phyloP scores from a whole-genome alignment of 2,797 vertebrate species.

The Schizopygopsis pylzovi region DNA sequence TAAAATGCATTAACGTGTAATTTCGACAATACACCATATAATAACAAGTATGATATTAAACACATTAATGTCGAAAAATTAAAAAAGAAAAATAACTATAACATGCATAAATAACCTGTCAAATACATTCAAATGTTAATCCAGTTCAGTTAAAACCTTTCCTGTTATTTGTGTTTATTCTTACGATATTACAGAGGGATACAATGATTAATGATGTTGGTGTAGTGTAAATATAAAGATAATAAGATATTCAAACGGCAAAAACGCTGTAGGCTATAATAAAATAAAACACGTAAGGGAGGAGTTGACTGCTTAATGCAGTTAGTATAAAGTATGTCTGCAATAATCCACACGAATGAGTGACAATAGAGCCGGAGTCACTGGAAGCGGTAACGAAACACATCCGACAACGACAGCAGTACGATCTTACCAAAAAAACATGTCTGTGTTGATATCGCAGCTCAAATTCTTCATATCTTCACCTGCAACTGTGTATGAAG shows the following conservation, averaged over 20 bases:
- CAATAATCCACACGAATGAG: too few relatives aligned
- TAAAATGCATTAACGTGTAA: neutral
- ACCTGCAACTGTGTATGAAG: slow-evolving; percentile 47
- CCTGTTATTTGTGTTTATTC: neutral
- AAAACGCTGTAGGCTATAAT: neutral
- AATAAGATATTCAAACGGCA: neutral
- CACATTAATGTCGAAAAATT: neutral
- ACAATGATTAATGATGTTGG: accelerated
- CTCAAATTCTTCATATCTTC: slow-evolving; percentile 42
- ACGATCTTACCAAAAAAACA: slow-evolving; percentile 63
- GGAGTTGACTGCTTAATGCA: neutral
- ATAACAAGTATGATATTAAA: neutral
- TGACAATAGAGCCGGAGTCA: neutral
- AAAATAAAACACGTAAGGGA: neutral
- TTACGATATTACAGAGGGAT: neutral
- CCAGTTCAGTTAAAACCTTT: neutral
- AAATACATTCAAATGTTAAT: neutral
- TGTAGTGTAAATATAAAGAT: neutral
- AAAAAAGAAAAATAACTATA: too few relatives aligned
- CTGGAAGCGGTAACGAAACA: neutral
- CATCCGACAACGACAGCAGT: neutral
- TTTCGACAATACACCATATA: neutral
- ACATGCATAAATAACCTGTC: neutral
- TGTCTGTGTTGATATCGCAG: slow-evolving; percentile 61
- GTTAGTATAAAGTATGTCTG: neutral